Base-by-base conservation (phyloP, 2,888 invertebrate species). In the Pyralis farinalis region DNA sequence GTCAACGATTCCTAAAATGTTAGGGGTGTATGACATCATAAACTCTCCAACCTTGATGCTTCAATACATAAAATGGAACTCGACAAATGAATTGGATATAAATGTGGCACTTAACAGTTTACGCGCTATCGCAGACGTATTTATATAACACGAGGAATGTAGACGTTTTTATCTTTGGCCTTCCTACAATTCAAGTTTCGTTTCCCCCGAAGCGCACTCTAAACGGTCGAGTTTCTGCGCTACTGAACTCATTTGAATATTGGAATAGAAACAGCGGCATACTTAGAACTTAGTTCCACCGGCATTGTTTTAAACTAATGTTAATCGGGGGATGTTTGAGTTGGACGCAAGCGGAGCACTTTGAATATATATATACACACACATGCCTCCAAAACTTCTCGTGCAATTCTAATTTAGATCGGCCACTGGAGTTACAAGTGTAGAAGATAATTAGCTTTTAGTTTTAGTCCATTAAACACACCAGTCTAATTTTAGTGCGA, bases 241-340 rank as follows among this genome's bases (percentile, higher is more conserved):
- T 55, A 63, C 56, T 64, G 63, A 68, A 65, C 75, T 74, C 64
- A 79, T 81, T 79, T 77, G 72, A 78, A 80, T 82, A 75, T 72
- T 65, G 59, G 61, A 71, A 69, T 70, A 65, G 72, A 66, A 69
- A 64, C 63, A 62, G 52, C 45, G 49, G 48, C 45, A 44, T 44
- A 52, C 55, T 52, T 50, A 53, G 57, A 73, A 73, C 63, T 71
- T 57, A 57, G 51, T 51, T 61, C 58, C 53, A 51, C 48, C 60
- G 43, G 57, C 69, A 73, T 73, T 78, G 75, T 80, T 77, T 65
- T 58, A 63, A 73, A 76, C 72, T 72, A 70, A 73, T 77, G 73
- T 72, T 73, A 70, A 71, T 72, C 64, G 63, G 49, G 55, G 63
- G 55, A 55, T 68, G 70, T 71, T 71, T 64, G 63, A 70, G 64